phyloP scores from a whole-genome alignment of 53 echinoderm and acorn worm species.

The Crossaster papposus region DNA sequence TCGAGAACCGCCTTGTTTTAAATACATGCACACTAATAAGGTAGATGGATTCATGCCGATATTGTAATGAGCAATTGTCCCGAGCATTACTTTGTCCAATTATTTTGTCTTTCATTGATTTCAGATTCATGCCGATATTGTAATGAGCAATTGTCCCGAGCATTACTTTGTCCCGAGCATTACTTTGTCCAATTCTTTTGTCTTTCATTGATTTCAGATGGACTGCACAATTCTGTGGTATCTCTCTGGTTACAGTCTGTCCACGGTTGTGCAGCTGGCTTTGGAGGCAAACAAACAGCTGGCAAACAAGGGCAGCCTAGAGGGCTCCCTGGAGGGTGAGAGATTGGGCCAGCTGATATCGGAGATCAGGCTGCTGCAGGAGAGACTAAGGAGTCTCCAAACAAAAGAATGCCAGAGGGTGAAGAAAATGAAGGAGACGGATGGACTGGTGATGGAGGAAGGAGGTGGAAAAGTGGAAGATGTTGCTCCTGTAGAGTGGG shows the following conservation, averaged over 20 bases:
- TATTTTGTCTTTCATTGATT: not conserved
- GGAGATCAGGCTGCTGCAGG: slow-evolving; percentile 56
- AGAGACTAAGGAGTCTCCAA: slow-evolving; percentile 59
- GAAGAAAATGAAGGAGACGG: not conserved
- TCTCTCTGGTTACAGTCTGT: slow-evolving; percentile 85
- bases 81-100: no score
- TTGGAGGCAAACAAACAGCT: slow-evolving; percentile 65
- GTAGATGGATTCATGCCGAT: no score
- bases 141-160: no score
- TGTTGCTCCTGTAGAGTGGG: no score
- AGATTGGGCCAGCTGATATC: slow-evolving; percentile 58
- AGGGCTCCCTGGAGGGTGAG: slow-evolving; percentile 33
- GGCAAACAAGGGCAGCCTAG: slow-evolving; percentile 55
- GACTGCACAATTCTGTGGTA: slow-evolving; percentile 92
- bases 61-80: no score
- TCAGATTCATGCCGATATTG: no score
- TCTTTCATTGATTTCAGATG: slow-evolving; percentile 67
- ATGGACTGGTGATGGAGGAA: not conserved
- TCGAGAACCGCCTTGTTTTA: no score
- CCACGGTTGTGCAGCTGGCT: slow-evolving; percentile 79
- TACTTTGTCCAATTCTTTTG: no score
- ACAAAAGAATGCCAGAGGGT: slow-evolving; percentile 20
- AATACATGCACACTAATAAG: no score
- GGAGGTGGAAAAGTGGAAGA: not conserved
- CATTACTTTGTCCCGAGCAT: not conserved